Base-by-base conservation (phyloP, 2,797 vertebrate species). In the Sciurus vulgaris region DNA sequence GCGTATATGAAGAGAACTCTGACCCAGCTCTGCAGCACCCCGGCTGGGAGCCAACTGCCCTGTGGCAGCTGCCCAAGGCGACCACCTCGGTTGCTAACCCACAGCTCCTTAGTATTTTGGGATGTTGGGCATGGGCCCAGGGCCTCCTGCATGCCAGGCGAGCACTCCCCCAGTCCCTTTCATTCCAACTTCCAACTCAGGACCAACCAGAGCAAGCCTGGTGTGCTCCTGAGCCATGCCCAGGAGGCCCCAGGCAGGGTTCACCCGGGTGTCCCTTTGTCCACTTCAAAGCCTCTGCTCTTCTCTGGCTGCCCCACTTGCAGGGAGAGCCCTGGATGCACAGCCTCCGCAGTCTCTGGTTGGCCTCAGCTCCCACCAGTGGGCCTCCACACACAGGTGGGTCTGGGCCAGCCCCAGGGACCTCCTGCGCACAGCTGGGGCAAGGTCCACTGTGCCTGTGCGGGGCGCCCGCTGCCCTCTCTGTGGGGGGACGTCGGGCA, bases 401-500 rank as follows among this genome's bases (percentile, higher is more conserved):
- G 35, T 65, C 59, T 54, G n/a, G 33, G 59, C 24, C 47, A 30
- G 15, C 7, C 4, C n/a, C 35, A 13, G 51, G 56, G n/a, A 24
- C 22, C 77, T 61, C 24, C 51, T 49, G 13, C 28, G 24, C 24
- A 11, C 35, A 26, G 54, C 22, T 7, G 6, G 24, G n/a, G 22
- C 22, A 33, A 15, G 20, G 3, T 56, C 54, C 77, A 38, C 51
- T 13, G 77, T 14, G 13, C 44, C n/a, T 4, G 12, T 51, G 3
- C 6, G 30, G n/a, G 5, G 1, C 1, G 5, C 15, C 65, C 28
- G 3, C 2, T 2, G 47, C 44, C 17, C 72, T 61, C 82, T 20
- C 54, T 5, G 0, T 0, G 3, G n/a, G 44, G 18, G 20, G 0
- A 20, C 22, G 38, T 38, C 76, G 17, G 10, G 49, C 3, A 11